Conservation (phyloP, 1,140 invertebrate genomes). For the Macrosteles quadrilineatus region DNA sequence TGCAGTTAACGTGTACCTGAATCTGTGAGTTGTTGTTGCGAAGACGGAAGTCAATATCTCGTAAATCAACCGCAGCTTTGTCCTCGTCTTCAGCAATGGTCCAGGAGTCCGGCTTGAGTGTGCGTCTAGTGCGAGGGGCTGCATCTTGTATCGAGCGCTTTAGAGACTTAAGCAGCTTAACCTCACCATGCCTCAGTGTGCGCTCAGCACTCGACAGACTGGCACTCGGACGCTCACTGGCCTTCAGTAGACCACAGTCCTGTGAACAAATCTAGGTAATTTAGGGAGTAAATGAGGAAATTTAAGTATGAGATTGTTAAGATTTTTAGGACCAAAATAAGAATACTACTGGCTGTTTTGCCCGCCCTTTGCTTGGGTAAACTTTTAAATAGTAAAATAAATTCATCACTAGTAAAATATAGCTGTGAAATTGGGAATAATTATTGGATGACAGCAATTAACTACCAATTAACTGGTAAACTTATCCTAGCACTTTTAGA, state of each 20-base stretch:
- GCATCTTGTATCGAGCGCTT: conserved; percentile 67
- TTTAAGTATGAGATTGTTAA: not conserved
- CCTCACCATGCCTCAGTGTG: conserved; percentile 78
- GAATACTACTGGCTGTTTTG: no score
- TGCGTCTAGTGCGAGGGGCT: conserved; percentile 66
- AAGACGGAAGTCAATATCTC: conserved; percentile 89
- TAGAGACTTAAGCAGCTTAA: conserved; percentile 79
- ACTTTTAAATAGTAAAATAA: no score
- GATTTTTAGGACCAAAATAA: no score
- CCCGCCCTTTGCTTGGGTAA: no score
- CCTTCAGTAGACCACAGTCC: conserved; percentile 70
- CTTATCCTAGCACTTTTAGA: no score
- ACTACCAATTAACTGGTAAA: no score
- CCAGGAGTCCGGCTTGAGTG: conserved; percentile 62
- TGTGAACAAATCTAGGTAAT: conserved; percentile 49
- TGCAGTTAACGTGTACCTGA: no score
- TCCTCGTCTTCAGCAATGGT: conserved; percentile 58
- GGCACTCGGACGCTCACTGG: conserved; percentile 52
- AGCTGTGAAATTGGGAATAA: no score
- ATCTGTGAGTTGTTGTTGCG: conserved; percentile 70
- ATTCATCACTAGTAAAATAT: no score
- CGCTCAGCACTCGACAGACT: conserved; percentile 74
- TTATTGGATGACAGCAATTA: no score
- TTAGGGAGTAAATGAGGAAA: not conserved
- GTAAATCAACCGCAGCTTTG: conserved; percentile 69